Evolutionary conservation across 2,797 vertebrate genomes (phyloP).

Genomic region (Halcyon badia): DNA sequence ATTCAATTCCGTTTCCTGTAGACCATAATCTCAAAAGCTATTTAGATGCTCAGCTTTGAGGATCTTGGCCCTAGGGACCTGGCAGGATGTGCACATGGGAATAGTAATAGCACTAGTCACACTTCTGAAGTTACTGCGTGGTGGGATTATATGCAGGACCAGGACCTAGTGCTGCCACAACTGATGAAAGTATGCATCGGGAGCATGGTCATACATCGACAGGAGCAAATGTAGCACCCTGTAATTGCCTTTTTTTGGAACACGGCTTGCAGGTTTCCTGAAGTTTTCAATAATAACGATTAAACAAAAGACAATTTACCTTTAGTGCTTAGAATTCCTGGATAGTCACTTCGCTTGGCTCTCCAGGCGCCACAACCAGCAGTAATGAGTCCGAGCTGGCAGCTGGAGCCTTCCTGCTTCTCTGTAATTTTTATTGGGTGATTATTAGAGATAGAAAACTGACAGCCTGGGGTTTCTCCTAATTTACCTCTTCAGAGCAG

Average conservation of each 20-base stretch:
- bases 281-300: neutral
- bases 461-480: neutral
- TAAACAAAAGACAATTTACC: neutral
- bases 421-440: neutral
- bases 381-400: neutral
- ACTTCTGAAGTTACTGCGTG: neutral
- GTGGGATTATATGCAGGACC: neutral
- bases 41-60: conserved; percentile 22
- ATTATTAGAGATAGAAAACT: neutral
- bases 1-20: conserved; percentile 7
- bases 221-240: neutral
- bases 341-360: neutral
- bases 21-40: neutral
- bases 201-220: neutral
- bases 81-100: neutral
- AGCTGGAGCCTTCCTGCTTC: neutral
- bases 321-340: neutral
- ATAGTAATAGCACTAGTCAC: neutral
- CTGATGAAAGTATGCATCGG: neutral
- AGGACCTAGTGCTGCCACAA: neutral
- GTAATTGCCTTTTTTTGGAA: neutral
- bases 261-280: neutral
- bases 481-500: neutral
- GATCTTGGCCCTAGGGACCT: neutral
- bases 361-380: neutral